Base-by-base conservation (phyloP, 1,140 invertebrate species). In the Pissodes strobi region DNA sequence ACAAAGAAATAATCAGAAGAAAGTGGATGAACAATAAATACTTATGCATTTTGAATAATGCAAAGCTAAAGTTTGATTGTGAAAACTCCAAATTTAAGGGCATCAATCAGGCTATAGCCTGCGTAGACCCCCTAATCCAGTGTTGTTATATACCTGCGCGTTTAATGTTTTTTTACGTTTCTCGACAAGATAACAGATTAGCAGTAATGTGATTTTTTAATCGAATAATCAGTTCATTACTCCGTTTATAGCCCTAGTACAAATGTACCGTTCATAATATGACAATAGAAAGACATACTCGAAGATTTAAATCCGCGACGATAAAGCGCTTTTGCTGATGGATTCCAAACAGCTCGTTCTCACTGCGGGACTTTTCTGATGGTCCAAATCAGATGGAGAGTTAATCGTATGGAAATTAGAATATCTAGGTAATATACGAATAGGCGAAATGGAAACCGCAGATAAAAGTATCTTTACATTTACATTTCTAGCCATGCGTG, bases 371-470 rank as follows among this genome's bases (percentile, higher is more conserved):
- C 55, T 59, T 46, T 66, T 60, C 45, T 59, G 53, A 65, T 59
- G 55, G 55, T 56, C 34, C 63, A 53, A 69, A 67, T 69, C 67
- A 69, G 64, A 69, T 67, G 61, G 60, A 59, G 65, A 69, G 68
- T 67, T 69, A 69, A 69, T 69, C 68, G 68, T 64, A 69, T 69
- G 68, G 68, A 69, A 69, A 69, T 69, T 69, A 65, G 67, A 69
- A 69, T 69, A 69, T 69, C 68, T 69, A 67, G 67, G 68, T 69
- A 69, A 69, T 69, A 69, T 69, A 65, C 68, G 68, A 69, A 65
- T 65, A 66, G 60, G 23, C 66, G 65, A 69, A 69, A 69, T 69
- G 68, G 68, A 69, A 69, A 69, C 65, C 30, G 53, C 15, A 63
- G 68, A 69, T 69, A 69, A 69, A 69, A 69, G 67, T 69, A 67